Evolutionary conservation across 2,113 vertebrate genomes (phyloP), one percentile per base, ranked within the genome.

Genomic region (Ciconia boyciana): DNA sequence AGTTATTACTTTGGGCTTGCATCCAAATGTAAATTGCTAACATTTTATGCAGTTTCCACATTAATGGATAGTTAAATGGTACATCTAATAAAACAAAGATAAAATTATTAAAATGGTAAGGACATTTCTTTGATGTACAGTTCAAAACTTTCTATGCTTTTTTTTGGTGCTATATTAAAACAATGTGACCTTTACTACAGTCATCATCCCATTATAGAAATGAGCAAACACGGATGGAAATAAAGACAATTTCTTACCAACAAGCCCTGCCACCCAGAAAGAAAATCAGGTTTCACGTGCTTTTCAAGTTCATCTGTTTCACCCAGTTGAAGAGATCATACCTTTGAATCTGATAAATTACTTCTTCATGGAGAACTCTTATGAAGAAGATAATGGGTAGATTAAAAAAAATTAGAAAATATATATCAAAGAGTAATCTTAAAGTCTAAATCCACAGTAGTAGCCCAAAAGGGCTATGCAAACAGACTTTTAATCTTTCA

Each of bases 231-330:
- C 2, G 21, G 82, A 55, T 57, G 91, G 79, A 78, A 97, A 92
- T 89, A 92, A 95, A 93, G 77, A 94, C 54, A 60, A 66, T 84
- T 72, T 85, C 87, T 92, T 74, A 41, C 43, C 84, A 93, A 77
- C n/a, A 85, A 61, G 84, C 24, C 31, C 77, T 75, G 70, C n/a
- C 54, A 94, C 49, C 28, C 36, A 51, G 72, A 87, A 89, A 90
- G 87, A 76, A 76, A 77, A 7, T 48, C 28, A 54, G 2, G 2
- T 95, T 92, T 91, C 64, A 61, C 76, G 65, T 70, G 68, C 60
- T 43, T 74, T 58, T 68, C 32, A 70, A 46, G 46, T 28, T 94
- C 28, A 39, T 75, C 48, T 70, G 3, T 89, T 57, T 84, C 43
- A 58, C 49, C 25, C 26, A 55, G 14, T 55, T 93, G 75, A 80